A percentile compares a stretch with the other conserved stretches of the same genome.
These are phyloP conservation scores for Heliopora coerulea DNA, from an alignment of 92 coral and sea anemone species.

Conservation along the genomic window DNA sequence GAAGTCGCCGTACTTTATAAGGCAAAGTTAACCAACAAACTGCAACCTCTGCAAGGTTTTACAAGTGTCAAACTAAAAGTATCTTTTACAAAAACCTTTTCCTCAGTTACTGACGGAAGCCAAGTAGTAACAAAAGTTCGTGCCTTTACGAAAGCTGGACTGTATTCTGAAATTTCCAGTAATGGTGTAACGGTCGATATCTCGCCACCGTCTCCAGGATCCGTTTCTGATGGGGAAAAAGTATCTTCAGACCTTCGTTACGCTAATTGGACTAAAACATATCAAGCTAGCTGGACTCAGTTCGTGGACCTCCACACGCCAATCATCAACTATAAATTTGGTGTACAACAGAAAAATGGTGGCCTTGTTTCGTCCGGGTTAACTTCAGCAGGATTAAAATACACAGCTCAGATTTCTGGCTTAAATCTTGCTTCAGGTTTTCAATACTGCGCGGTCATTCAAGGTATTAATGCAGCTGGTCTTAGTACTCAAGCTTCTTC, in stretches of 20 bases:
- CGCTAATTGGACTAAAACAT: constrained; percentile 84
- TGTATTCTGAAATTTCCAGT: constrained; percentile 71
- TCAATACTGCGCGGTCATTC: constrained; percentile 84
- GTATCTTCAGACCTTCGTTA: constrained; percentile 59
- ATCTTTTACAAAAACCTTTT: constrained; percentile 60
- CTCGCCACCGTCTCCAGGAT: constrained; percentile 67
- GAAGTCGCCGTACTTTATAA: constrained; percentile 73
- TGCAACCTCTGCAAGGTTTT: constrained; percentile 51
- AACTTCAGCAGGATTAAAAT: constrained; percentile 2
- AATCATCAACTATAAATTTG: constrained; percentile 75
- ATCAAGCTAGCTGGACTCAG: constrained; percentile 76
- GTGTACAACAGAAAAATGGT: constrained; percentile 64
- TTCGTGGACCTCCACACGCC: constrained; percentile 80
- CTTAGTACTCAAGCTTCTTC: constrained; percentile 66
- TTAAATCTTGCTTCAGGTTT: constrained; percentile 75
- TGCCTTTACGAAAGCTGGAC: constrained; percentile 87
- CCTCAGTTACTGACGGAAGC: constrained; percentile 65
- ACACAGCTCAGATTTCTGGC: constrained; percentile 57
- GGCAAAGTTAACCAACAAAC: constrained; percentile 45
- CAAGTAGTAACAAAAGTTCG: constrained; percentile 58
- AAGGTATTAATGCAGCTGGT: constrained; percentile 83
- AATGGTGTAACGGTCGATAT: constrained; percentile 81
- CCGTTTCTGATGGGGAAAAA: constrained; percentile 64
- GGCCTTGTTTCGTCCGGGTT: constrained; percentile 49
- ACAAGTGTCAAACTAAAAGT: constrained; percentile 62